Conservation (phyloP, 2,888 invertebrate genomes). For the Apamea monoglypha region DNA sequence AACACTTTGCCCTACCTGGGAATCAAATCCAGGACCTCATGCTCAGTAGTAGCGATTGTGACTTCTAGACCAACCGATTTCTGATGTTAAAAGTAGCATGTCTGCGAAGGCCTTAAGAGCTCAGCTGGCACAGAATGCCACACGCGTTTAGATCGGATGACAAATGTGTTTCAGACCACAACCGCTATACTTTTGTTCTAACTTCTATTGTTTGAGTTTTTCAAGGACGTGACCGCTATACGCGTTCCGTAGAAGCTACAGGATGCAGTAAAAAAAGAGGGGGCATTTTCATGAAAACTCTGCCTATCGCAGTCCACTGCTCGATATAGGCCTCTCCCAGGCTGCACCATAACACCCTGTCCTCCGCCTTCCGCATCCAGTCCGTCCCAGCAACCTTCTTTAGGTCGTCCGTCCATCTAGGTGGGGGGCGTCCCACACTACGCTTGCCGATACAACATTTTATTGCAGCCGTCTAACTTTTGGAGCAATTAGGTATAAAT, state of each 20-base stretch:
- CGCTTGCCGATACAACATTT: no score
- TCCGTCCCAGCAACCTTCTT: no score
- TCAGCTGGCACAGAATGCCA: slow-evolving; percentile 27
- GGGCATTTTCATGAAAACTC: slow-evolving; percentile 1
- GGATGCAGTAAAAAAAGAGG: background rate
- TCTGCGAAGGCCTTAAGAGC: background rate
- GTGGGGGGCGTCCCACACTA: no score
- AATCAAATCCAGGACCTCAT: no score
- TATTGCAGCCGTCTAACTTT: background rate
- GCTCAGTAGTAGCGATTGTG: no score
- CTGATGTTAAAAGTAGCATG: background rate
- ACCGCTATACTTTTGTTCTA: slow-evolving; percentile 39
- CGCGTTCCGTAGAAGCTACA: background rate
- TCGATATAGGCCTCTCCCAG: no score
- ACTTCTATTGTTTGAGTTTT: slow-evolving; percentile 45
- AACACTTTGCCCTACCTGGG: no score
- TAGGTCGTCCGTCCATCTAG: no score
- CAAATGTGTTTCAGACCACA: slow-evolving; percentile 49
- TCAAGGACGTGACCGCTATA: slow-evolving; percentile 20
- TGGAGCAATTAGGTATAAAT: no score
- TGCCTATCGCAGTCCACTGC: no score
- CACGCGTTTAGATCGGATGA: slow-evolving; percentile 46
- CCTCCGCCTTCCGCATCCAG: no score
- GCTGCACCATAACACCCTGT: no score
- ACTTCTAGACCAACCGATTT: background rate